Percentiles rank a stretch among this genome's conserved stretches.
These are phyloP conservation scores for Eupithecia inturbata DNA, from an alignment of 2,888 invertebrate species.

Conservation along the genomic window DNA sequence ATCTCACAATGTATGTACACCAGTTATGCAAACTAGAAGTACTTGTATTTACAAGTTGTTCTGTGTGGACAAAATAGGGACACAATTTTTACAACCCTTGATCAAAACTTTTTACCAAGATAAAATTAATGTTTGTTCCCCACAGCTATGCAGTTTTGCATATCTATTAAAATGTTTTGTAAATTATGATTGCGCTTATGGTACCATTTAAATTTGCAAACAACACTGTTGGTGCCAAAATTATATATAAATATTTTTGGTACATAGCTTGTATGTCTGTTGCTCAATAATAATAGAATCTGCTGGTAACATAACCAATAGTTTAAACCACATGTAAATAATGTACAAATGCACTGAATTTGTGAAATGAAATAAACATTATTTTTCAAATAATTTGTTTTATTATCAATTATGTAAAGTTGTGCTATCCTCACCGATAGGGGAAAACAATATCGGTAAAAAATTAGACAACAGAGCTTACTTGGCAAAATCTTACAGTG, in stretches of 20 bases:
- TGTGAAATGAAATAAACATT: conserved; percentile 66
- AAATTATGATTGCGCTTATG: neutral
- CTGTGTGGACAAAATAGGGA: neutral
- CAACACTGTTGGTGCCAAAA: conserved; percentile 30
- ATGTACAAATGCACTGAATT: conserved; percentile 58
- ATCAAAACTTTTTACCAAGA: neutral
- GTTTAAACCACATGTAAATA: conserved; percentile 54
- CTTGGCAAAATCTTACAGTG: conserved; percentile 40
- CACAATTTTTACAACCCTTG: neutral
- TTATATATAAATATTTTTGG: conserved; percentile 27
- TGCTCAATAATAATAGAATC: conserved; percentile 32
- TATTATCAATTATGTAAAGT: conserved; percentile 71
- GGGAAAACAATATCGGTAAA: conserved; percentile 61
- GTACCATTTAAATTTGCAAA: neutral
- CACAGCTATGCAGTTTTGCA: neutral
- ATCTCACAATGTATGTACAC: neutral
- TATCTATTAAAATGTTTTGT: neutral
- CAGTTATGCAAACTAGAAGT: neutral
- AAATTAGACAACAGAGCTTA: conserved; percentile 48
- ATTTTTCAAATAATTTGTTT: conserved; percentile 72
- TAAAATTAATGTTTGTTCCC: neutral
- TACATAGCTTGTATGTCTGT: conserved; percentile 17
- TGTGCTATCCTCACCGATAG: conserved; percentile 69
- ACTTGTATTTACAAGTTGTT: neutral
- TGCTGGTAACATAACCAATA: conserved; percentile 49